phyloP scores from a whole-genome alignment of 2,113 vertebrate genomes.

The Butorides virescens region DNA sequence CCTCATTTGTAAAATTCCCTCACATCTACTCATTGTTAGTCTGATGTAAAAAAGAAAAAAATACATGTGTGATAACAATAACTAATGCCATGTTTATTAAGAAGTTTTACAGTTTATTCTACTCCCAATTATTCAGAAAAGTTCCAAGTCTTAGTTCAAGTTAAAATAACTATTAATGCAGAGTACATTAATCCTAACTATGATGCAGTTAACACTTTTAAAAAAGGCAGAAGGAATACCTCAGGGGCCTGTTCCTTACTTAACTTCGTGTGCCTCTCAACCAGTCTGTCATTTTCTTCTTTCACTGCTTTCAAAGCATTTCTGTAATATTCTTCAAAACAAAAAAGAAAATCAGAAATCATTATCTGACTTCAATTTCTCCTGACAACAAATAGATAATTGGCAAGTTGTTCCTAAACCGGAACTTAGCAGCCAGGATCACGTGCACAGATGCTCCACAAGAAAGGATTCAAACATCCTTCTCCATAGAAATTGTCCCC shows the following conservation, averaged over 20 bases:
- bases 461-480: neutral
- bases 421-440: neutral
- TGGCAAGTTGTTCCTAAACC: neutral
- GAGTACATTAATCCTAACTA: neutral
- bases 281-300: conserved; percentile 65
- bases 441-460: neutral
- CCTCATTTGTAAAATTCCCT: neutral
- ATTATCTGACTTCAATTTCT: neutral
- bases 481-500: neutral
- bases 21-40: neutral
- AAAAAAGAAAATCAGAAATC: neutral
- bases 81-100: neutral
- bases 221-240: conserved; percentile 68
- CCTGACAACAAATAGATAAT: neutral
- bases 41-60: neutral
- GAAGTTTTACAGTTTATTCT: neutral
- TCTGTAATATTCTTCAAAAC: conserved; percentile 68
- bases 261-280: conserved; percentile 57
- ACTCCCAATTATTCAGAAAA: neutral
- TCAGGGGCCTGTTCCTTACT: conserved; percentile 72
- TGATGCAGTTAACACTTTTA: neutral
- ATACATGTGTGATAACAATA: neutral
- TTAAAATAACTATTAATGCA: neutral
- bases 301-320: conserved; percentile 60
- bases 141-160: neutral